Percentiles rank a stretch among this genome's conserved stretches.
phyloP scores from a whole-genome alignment of 2,113 vertebrate species.

The Podilymbus podiceps region DNA sequence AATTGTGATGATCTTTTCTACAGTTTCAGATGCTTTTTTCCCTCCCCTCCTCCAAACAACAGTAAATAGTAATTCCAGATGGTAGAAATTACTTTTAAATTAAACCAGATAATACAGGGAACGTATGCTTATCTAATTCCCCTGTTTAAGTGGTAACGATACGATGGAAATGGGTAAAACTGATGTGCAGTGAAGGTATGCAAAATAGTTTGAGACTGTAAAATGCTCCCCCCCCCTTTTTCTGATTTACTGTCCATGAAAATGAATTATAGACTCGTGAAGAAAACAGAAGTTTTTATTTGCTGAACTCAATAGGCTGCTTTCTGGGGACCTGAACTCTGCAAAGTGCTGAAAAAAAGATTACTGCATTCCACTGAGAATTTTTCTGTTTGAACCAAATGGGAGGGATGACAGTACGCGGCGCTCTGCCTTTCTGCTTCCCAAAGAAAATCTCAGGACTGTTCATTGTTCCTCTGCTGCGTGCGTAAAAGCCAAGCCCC shows the following conservation, averaged over 20 bases:
- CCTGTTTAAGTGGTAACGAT: background rate
- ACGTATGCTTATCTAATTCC: slow-evolving; percentile 58
- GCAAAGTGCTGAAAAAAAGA: slow-evolving; percentile 68
- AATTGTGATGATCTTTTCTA: slow-evolving; percentile 45
- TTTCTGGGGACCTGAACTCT: slow-evolving; percentile 59
- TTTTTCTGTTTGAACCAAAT: slow-evolving; percentile 47
- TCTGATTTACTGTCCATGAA: slow-evolving; percentile 72
- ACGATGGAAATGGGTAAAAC: slow-evolving; percentile 56
- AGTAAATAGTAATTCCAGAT: slow-evolving; percentile 44
- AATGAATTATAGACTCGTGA: slow-evolving; percentile 57
- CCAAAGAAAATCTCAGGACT: background rate
- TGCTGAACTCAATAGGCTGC: slow-evolving; percentile 57
- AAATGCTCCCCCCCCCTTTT: background rate
- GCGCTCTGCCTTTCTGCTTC: slow-evolving; percentile 16
- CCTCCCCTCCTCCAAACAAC: background rate
- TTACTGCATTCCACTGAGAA: slow-evolving; percentile 38
- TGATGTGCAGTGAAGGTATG: slow-evolving; percentile 47
- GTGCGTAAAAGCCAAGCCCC: background rate
- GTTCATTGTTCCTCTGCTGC: background rate
- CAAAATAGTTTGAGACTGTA: slow-evolving; percentile 60
- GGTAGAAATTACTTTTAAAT: slow-evolving; percentile 57
- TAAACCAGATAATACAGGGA: slow-evolving; percentile 31
- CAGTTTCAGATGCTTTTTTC: slow-evolving; percentile 36
- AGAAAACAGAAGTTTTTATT: slow-evolving; percentile 63
- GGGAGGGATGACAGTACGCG: slow-evolving; percentile 19